These are phyloP conservation scores for Neelides folsomi DNA, from an alignment of 2,888 invertebrate species.

Conservation along the genomic window DNA sequence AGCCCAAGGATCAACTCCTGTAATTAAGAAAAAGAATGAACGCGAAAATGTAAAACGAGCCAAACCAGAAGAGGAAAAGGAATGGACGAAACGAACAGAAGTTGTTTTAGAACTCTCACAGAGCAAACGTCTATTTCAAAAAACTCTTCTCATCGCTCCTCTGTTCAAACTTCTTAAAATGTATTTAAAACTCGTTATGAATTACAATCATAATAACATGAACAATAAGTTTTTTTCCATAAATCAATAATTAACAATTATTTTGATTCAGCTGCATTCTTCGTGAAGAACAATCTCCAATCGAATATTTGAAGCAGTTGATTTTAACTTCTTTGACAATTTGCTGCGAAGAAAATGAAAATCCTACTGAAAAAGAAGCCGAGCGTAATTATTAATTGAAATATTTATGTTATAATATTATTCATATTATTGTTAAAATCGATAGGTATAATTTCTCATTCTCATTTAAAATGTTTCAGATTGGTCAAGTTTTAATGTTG, in stretches of 20 bases:
- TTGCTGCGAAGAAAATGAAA: constrained; percentile 46
- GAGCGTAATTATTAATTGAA: constrained; percentile 35
- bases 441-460: neutral
- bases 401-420: neutral
- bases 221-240: no score
- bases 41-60: neutral
- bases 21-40: neutral
- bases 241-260: no score
- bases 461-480: constrained; percentile 9
- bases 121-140: constrained; percentile 57
- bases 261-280: constrained; percentile 47
- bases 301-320: constrained; percentile 81
- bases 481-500: constrained; percentile 47
- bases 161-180: constrained; percentile 65
- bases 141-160: constrained; percentile 53
- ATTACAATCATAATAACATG: no score
- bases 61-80: constrained; percentile 33
- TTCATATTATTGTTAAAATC: neutral
- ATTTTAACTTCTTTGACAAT: constrained; percentile 62
- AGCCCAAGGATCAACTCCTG: neutral
- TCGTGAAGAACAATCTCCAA: constrained; percentile 63
- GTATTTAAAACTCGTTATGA: constrained; percentile 35
- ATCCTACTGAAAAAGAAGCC: constrained; percentile 40
- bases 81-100: constrained; percentile 62
- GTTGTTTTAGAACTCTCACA: constrained; percentile 71